Percentiles rank a stretch among this genome's conserved stretches.
Evolutionary conservation across 2,797 vertebrate genomes (phyloP).

Genomic region (Arctocebus calabarensis): DNA sequence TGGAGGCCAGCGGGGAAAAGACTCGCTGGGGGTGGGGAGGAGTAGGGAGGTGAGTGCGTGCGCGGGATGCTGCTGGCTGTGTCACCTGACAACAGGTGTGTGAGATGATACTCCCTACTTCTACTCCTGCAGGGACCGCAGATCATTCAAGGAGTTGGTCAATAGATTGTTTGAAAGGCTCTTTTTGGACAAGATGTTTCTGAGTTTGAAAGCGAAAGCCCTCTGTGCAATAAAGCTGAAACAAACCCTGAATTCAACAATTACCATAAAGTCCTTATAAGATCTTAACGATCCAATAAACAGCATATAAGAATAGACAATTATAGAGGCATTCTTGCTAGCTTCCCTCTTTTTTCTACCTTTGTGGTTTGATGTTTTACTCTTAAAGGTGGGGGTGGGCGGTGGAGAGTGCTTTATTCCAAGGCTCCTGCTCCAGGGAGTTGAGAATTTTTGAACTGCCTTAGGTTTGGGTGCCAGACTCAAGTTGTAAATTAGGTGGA

Average conservation of each 20-base stretch:
- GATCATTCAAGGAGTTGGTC: neutral
- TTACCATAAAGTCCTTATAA: constrained; percentile 44
- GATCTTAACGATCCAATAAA: constrained; percentile 77
- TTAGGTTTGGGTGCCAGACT: constrained; percentile 30
- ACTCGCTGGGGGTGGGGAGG: neutral
- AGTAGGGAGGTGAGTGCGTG: neutral
- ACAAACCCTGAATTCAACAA: neutral
- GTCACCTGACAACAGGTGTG: constrained; percentile 81
- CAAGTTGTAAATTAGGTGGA: constrained; percentile 1
- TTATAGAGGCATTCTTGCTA: constrained; percentile 55
- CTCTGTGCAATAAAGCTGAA: neutral
- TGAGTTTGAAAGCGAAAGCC: constrained; percentile 45
- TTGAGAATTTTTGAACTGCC: neutral
- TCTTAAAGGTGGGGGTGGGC: constrained; percentile 12
- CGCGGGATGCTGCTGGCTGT: neutral
- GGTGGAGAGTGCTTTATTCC: constrained; percentile 67
- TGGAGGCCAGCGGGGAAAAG: constrained; percentile 48
- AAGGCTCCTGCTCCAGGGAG: neutral
- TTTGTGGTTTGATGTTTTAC: constrained; percentile 79
- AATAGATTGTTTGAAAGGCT: neutral
- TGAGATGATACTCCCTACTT: neutral
- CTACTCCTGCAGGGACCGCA: neutral
- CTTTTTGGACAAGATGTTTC: constrained; percentile 3
- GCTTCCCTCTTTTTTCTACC: constrained; percentile 55
- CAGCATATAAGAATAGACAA: constrained; percentile 55